Base-by-base conservation (phyloP, 1,140 invertebrate species). In the Hypsibius dujardini region DNA sequence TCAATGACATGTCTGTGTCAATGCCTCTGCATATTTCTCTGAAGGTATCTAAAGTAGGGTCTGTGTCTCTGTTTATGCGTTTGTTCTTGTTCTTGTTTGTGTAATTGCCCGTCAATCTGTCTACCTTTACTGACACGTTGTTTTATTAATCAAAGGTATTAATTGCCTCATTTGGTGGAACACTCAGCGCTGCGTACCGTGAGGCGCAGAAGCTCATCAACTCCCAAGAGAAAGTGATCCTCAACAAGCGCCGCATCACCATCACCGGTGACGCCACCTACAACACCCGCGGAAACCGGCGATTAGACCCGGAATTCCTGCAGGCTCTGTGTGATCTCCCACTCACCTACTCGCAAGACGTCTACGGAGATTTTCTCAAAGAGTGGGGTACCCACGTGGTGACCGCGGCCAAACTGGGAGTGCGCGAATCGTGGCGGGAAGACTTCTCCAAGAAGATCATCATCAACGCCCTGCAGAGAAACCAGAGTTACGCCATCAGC, bases 311-410 rank as follows among this genome's bases (percentile, higher is more conserved):
- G 62, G 62, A 67, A 67, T 67, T 67, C 42, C 62, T 12, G 12
- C 12, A 67, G 7, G 62, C 62, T 3, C 12, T 67, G 12, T 67
- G 62, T 42, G 62, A 67, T 12, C 62, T 67, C 62, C 62, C 62
- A 42, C 42, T 45, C 62, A 67, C 12, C 62, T 67, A 15, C 62
- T 67, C 62, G 62, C 62, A 45, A 42, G 7, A 12, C 42, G 62
- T 15, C 42, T 67, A 67, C 62, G 3, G 12, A 42, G 7, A 12
- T 42, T 67, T 67, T 42, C 12, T 67, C 42, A 12, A 67, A 45
- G 62, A 67, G 45, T 67, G 62, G 62, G 62, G 62, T 7, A 67
- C 62, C 12, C 62, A 67, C 42, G 62, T 67, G 12, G 45, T 67
- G 3, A 67, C 45, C 45, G 62, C 12, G 3, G 62, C 42, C 12